Base-by-base conservation (phyloP, 2,888 invertebrate genomes). In the Globia sparganii region DNA sequence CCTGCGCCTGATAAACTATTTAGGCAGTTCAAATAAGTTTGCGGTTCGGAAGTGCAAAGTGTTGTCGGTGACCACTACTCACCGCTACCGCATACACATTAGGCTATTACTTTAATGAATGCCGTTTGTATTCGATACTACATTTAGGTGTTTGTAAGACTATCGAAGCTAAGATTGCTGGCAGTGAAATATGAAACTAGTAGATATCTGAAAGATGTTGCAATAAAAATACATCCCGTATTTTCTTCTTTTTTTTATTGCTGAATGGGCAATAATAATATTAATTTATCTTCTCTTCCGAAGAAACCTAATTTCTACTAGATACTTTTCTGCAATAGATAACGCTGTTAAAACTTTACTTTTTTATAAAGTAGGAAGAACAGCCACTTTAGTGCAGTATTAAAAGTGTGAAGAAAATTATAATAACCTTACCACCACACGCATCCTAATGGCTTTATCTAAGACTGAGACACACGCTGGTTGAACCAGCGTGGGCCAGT, bases 41-140 rank as follows among this genome's bases (percentile, higher is more conserved):
- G 56, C 18, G 56, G 40, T 28, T 78, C 46, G 46, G 56, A 81
- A 75, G 46, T 81, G 56, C 37, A 80, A 40, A 80, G 37, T 62
- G 37, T 64, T 62, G 74, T 58, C 31, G n/a, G 18, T 31, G 74
- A 74, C 72, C 53, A 46, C 34, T 37, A 28, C 18, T 25, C 56
- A 37, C 56, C 37, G 13, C n/a, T 53, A 37, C 31, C 15, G 31
- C 56, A 72, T 68, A 56, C 56, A 78, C 56, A 21, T 58, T 49
- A 56, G 40, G 62, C 68, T 43, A 49, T 64, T 75, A 67, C 31
- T n/a, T 56, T 61, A 67, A 79, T 68, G 25, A 62, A 58, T 40
- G 67, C 49, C 40, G n/a, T 76, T 68, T 64, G 58, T 76, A 76
- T 76, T 76, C 56, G 15, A 49, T 21, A 11, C 9, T n/a, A 34